Evolutionary conservation across 2,797 vertebrate genomes (phyloP), one percentile per base, ranked within the genome.

Genomic region (Liparis tanakae): DNA sequence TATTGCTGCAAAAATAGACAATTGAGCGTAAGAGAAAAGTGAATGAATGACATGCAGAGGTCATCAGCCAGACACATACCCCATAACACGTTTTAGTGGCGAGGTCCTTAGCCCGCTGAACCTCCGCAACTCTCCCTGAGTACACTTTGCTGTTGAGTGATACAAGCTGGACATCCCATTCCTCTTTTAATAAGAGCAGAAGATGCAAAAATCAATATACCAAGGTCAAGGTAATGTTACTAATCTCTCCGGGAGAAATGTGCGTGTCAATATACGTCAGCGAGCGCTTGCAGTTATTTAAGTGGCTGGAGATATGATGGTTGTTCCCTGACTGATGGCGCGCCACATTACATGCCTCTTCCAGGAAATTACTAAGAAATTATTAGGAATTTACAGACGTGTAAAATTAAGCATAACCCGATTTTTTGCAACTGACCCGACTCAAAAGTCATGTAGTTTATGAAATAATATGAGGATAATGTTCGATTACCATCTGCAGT

Each of bases 151-250:
- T 63, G 46, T 64, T 65, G 73, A 72, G 66, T 79, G 67, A 84
- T 67, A 68, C 68, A 44, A 75, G 20, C 74, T 80, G 73, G 76
- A 83, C 74, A 78, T 65, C 78, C 74, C 83, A 85, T 82, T 87
- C 53, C 68, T 85, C 79, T 87, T 81, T 85, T 72, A 88, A 86
- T 86, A 76, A 86, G 72, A 77, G 56, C 4, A 79, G 73, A 83
- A 80, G 74, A 83, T 80, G 57, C 63, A 77, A 60, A 85, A 87
- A 89, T 92, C 91, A 82, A 91, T 92, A 88, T 33, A 72, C 76
- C 88, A 92, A 92, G 89, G 91, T 92, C 89, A 88, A 81, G 80
- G 67, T 88, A 87, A 88, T 88, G 74, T 85, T 86, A 72, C 81
- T 89, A 80, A 91, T 89, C 84, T 82, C 80, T 71, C 70, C 55